A percentile compares a stretch with the other conserved stretches of the same genome.
Evolutionary conservation across 2,113 vertebrate species (phyloP).

Genomic region (Blennius ocellaris): DNA sequence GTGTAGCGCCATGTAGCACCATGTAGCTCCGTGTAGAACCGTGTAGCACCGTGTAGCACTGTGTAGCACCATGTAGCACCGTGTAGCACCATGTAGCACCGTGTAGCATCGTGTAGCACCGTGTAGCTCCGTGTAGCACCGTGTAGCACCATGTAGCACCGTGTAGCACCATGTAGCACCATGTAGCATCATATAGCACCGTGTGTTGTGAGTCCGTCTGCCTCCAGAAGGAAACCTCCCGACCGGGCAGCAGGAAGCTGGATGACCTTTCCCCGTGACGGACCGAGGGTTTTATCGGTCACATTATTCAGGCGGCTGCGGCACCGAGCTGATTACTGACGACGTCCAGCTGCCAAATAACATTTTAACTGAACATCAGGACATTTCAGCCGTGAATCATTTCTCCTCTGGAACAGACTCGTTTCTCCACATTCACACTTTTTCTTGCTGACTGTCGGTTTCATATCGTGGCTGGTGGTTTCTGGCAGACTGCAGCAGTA

Average conservation of each 20-base stretch:
- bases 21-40: no score
- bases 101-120: no score
- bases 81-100: no score
- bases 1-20: no score
- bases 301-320: conserved; percentile 28
- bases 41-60: no score
- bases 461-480: background rate
- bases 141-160: no score
- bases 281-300: conserved; percentile 34
- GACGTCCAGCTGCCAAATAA: background rate
- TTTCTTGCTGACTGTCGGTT: background rate
- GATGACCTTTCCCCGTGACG: conserved; percentile 52
- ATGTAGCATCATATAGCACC: no score
- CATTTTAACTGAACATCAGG: background rate
- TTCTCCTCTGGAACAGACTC: background rate
- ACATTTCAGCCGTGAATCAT: background rate
- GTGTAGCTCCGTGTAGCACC: no score
- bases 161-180: no score
- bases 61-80: no score
- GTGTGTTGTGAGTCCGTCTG: background rate
- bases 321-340: conserved; percentile 26
- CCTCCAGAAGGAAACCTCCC: conserved; percentile 8
- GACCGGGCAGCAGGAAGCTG: background rate
- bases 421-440: background rate
- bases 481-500: background rate